Conservation (phyloP, 30 jellyfish, hydroid and myxozoan genomes). For the Rhopilema esculentum region DNA sequence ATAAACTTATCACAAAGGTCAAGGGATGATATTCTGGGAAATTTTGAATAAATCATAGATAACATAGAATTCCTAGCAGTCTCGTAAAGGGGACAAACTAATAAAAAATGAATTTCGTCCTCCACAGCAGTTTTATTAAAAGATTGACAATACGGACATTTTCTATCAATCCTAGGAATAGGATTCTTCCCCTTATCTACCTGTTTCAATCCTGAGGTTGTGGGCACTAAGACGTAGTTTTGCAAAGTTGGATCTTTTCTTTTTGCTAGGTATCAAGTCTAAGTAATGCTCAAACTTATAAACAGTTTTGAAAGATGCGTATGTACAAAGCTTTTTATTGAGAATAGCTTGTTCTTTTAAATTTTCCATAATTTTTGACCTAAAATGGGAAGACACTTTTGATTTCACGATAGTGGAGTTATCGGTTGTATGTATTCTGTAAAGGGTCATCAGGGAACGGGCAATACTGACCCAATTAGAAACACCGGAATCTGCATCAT, state of each 20-base stretch:
- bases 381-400: background rate
- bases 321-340: background rate
- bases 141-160: slow-evolving; percentile 4
- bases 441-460: background rate
- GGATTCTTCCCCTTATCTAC: background rate
- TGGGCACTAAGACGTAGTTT: slow-evolving; percentile 10
- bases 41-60: background rate
- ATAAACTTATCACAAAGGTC: background rate
- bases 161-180: background rate
- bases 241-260: background rate
- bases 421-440: background rate
- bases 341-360: background rate
- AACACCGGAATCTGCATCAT: slow-evolving; percentile 12
- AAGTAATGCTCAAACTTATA: slow-evolving; percentile 12
- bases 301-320: slow-evolving; percentile 17
- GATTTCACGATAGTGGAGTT: background rate
- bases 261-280: background rate
- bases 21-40: background rate
- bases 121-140: background rate
- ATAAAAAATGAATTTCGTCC: slow-evolving; percentile 8
- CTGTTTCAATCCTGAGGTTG: background rate
- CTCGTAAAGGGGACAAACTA: background rate
- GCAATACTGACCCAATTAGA: slow-evolving; percentile 17
- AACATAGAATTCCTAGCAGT: background rate
- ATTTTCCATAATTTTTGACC: background rate